A percentile compares a stretch with the other conserved stretches of the same genome.
phyloP scores from a whole-genome alignment of 2,797 vertebrate species.

The Gambelia wislizenii region DNA sequence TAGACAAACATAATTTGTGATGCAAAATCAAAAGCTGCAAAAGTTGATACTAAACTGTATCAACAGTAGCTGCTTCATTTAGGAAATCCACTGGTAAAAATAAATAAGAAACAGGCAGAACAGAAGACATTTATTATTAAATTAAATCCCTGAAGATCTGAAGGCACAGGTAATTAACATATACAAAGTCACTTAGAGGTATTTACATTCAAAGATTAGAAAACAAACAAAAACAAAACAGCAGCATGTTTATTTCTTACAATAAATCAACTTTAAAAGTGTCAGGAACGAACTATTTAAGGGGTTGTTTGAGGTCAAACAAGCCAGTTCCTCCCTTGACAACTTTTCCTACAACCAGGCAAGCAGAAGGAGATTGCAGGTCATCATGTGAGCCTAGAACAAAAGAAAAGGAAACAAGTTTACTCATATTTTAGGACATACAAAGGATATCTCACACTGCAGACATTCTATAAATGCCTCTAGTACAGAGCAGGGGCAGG shows the following conservation, averaged over 20 bases:
- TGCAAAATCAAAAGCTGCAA: neutral
- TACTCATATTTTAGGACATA: neutral
- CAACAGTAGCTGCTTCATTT: neutral
- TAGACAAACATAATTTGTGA: neutral
- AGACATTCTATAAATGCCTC: neutral
- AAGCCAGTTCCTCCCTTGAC: slow-evolving; percentile 95
- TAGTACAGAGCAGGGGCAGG: neutral
- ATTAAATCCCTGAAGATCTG: slow-evolving; percentile 12
- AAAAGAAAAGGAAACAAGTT: neutral
- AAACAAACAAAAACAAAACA: neutral
- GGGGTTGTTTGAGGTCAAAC: slow-evolving; percentile 96
- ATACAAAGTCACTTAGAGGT: neutral
- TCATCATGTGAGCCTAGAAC: slow-evolving; percentile 86
- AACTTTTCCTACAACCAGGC: slow-evolving; percentile 93
- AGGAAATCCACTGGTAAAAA: neutral
- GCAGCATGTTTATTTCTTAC: slow-evolving; percentile 1
- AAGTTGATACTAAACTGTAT: neutral
- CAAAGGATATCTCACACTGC: neutral
- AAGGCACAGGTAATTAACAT: neutral
- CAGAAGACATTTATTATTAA: slow-evolving; percentile 22
- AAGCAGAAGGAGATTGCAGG: slow-evolving; percentile 92
- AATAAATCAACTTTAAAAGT: neutral
- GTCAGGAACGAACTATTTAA: slow-evolving; percentile 76
- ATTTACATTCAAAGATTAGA: slow-evolving; percentile 12
- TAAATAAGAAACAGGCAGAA: neutral